These are phyloP conservation scores for Triplophysa bombifrons DNA, from an alignment of 2,797 vertebrate genomes.

Conservation along the genomic window DNA sequence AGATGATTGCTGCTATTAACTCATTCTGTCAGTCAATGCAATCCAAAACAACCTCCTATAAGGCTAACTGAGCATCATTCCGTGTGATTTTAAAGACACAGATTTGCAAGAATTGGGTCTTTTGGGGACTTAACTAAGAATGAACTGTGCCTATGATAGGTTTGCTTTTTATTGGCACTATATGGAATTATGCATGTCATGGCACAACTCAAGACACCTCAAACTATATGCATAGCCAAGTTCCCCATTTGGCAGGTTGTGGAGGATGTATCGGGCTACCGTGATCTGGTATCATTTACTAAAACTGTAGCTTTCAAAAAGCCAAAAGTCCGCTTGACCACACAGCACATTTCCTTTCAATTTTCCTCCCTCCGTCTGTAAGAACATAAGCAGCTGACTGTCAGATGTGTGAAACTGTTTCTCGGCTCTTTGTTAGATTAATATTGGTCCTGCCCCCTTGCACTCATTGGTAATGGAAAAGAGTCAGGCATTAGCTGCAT, in stretches of 20 bases:
- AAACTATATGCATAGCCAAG: not conserved
- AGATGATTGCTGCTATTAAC: conserved; percentile 23
- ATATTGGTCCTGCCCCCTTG: conserved; percentile 70
- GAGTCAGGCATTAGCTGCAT: conserved; percentile 79
- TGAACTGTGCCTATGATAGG: too few species aligned
- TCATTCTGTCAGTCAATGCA: conserved; percentile 19
- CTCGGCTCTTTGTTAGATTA: conserved; percentile 79
- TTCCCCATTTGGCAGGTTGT: not conserved
- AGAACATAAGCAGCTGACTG: conserved; percentile 22
- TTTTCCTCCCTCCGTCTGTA: conserved; percentile 10
- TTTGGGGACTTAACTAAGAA: too few species aligned
- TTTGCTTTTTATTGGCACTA: too few species aligned
- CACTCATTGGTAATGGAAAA: conserved; percentile 79
- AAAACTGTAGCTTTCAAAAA: not conserved
- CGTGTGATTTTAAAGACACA: not conserved
- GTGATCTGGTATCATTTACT: not conserved
- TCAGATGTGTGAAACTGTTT: conserved; percentile 59
- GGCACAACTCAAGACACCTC: not conserved
- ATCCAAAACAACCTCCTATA: not conserved
- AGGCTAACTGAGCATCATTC: not conserved
- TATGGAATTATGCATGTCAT: too few species aligned
- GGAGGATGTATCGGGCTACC: not conserved
- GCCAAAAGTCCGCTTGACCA: not conserved
- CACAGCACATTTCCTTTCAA: not conserved
- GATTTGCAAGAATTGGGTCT: too few species aligned